Evolutionary conservation across 1,140 invertebrate species (phyloP).

Genomic region (Cotesia chilonis): DNA sequence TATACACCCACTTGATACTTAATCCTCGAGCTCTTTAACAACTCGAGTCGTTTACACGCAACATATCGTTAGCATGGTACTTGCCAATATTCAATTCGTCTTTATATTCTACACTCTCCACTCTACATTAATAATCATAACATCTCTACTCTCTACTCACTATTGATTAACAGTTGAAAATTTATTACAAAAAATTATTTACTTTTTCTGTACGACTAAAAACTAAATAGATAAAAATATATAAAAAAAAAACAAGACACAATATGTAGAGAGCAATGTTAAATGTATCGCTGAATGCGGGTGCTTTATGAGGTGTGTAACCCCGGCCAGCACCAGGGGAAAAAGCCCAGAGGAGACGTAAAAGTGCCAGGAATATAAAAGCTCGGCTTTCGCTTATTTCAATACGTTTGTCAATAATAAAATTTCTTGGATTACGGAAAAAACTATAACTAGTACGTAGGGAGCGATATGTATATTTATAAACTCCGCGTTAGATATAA

Average conservation of each 20-base stretch:
- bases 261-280: too few relatives aligned
- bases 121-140: too few relatives aligned
- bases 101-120: too few relatives aligned
- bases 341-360: constrained; percentile 57
- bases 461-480: neutral
- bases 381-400: constrained; percentile 27
- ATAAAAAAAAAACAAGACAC: too few relatives aligned
- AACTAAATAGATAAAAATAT: too few relatives aligned
- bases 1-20: neutral
- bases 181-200: too few relatives aligned
- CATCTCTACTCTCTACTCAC: too few relatives aligned
- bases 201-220: too few relatives aligned
- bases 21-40: neutral
- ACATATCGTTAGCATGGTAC: constrained; percentile 21
- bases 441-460: constrained; percentile 25
- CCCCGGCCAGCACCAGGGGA: constrained; percentile 41
- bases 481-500: neutral
- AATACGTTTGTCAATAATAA: constrained; percentile 40
- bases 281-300: constrained; percentile 9
- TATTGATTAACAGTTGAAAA: too few relatives aligned
- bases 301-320: constrained; percentile 56
- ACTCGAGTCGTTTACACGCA: constrained; percentile 24
- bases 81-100: constrained; percentile 29
- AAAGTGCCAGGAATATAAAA: constrained; percentile 41
- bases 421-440: constrained; percentile 46